Evolutionary conservation across 2,797 vertebrate species (phyloP).

Genomic region (Pelodytes ibericus): DNA sequence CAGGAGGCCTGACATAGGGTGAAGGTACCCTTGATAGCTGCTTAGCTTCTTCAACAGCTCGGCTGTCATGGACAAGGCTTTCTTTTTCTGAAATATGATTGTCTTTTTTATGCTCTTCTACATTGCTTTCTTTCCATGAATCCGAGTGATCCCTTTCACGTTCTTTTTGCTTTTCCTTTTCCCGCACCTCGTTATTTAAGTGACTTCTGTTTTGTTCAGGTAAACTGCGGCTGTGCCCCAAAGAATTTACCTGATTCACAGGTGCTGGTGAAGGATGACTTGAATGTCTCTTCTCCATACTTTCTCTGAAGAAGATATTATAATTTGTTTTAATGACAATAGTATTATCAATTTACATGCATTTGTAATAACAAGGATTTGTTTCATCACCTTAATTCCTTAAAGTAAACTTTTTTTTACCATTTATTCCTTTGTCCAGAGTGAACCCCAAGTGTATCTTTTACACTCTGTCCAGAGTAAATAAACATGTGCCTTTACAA

Average conservation of each 20-base stretch:
- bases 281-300: constrained; percentile 87
- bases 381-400: too few relatives aligned
- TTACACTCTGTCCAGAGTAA: too few relatives aligned
- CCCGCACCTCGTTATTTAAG: constrained; percentile 81
- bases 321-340: neutral
- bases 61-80: constrained; percentile 78
- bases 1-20: constrained; percentile 82
- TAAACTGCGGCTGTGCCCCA: constrained; percentile 83
- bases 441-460: too few relatives aligned
- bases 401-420: too few relatives aligned
- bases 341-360: too few relatives aligned
- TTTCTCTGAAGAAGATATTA: constrained; percentile 76
- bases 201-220: constrained; percentile 86
- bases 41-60: constrained; percentile 83
- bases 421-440: too few relatives aligned
- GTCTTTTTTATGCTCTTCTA: constrained; percentile 93
- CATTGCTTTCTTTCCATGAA: constrained; percentile 80
- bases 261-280: constrained; percentile 92
- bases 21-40: constrained; percentile 82
- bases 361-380: too few relatives aligned
- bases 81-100: constrained; percentile 86
- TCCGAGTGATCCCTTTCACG: constrained; percentile 84
- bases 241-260: constrained; percentile 78
- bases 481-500: too few relatives aligned
- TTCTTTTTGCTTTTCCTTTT: constrained; percentile 91